Conservation (phyloP, 2,797 vertebrate genomes). For the Intellagama lesueurii region DNA sequence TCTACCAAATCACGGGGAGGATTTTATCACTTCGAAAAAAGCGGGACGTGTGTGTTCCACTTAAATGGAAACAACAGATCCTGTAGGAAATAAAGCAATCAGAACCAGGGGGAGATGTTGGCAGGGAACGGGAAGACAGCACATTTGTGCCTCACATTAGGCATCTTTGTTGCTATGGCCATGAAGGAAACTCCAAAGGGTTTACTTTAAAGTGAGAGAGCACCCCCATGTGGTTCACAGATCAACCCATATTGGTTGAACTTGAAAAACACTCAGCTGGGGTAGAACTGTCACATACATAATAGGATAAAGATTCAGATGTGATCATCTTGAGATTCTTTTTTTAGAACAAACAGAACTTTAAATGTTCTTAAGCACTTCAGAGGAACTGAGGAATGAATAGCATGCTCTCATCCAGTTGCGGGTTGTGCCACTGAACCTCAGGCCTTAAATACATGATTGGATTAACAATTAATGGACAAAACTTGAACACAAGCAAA, state of each 20-base stretch:
- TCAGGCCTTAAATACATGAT: neutral
- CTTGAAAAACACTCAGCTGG: neutral
- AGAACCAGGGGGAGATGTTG: constrained; percentile 52
- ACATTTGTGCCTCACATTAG: constrained; percentile 46
- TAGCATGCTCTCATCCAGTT: neutral
- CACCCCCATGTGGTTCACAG: constrained; percentile 73
- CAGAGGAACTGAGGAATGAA: neutral
- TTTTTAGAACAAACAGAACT: neutral
- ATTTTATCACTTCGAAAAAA: neutral
- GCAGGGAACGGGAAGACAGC: neutral
- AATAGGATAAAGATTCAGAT: neutral
- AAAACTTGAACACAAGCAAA: neutral
- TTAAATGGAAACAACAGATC: constrained; percentile 45
- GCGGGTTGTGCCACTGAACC: neutral
- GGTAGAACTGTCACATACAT: neutral
- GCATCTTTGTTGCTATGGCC: constrained; percentile 56
- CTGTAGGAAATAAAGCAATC: constrained; percentile 65
- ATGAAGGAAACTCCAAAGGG: constrained; percentile 4
- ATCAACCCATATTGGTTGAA: neutral
- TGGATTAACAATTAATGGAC: neutral
- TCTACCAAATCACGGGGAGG: neutral
- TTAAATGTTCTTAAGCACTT: neutral
- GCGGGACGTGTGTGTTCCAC: neutral
- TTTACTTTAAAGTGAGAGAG: constrained; percentile 68
- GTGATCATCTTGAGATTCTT: neutral